Evolutionary conservation across 2,113 vertebrate species (phyloP), one percentile per base, ranked within the genome.

Genomic region (Nyctibius bracteatus): DNA sequence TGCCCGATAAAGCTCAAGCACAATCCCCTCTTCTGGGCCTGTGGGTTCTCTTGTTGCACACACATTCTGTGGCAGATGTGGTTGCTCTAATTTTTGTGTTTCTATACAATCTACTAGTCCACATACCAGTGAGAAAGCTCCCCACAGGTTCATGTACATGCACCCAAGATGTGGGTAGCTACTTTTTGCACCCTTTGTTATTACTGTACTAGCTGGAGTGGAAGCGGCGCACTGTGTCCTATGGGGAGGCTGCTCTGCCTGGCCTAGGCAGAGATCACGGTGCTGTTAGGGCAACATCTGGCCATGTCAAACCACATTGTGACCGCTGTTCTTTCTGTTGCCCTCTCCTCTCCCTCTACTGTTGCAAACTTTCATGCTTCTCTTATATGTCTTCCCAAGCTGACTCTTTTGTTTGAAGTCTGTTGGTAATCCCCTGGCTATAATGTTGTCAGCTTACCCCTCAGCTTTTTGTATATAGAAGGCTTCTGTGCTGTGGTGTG

Each of bases 21-120:
- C 1, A 1, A 20, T 49, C 2, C 3, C 1, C 6, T 55, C 23
- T 63, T 55, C 37, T 43, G 44, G 10, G 35, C 1, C 0, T 2
- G 8, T 39, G 8, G 2, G 3, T 72, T 67, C 33, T 75, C 43
- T 57, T 57, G 8, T 82, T 46, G 31, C n/a, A 27, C 5, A 2
- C 1, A 1, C 14, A 2, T 17, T 71, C 57, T 82, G 43, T 51
- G 24, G 30, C 54, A 78, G 46, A 21, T 70, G 23, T 6, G 3
- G 7, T 70, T 49, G 23, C 33, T 81, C 9, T 39, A 28, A 28
- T 47, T 83, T n/a, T 49, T 74, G 9, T 77, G 33, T 81, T 10
- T 71, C 8, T 81, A 0, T 46, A 23, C 22, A 8, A 0, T 37
- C 46, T 81, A 5, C 30, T 70, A 30, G n/a, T 37, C 46, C 35